A percentile compares a stretch with the other conserved stretches of the same genome.
Conservation (phyloP, 1,140 invertebrate species). For the Dolichoris vasculosae region DNA sequence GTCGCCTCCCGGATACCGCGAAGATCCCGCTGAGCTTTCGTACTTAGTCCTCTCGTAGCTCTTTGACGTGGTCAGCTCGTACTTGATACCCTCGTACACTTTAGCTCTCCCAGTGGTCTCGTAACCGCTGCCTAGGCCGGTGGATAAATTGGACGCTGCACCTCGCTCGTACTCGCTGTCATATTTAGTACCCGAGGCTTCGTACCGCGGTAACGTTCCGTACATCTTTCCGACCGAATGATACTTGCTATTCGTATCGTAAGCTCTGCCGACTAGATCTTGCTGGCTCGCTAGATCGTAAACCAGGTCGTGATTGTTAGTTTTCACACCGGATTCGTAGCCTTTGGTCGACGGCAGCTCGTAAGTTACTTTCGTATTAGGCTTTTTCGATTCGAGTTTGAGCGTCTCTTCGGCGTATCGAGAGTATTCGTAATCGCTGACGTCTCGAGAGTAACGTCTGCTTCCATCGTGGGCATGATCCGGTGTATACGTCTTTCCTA, state of each 20-base stretch:
- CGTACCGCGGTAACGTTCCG: conserved; percentile 70
- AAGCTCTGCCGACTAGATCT: conserved; percentile 61
- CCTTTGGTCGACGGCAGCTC: conserved; percentile 57
- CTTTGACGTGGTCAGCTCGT: conserved; percentile 69
- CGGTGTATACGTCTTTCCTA: conserved; percentile 59
- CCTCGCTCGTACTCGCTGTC: conserved; percentile 43
- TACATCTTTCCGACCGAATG: conserved; percentile 66
- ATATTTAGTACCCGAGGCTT: conserved; percentile 61
- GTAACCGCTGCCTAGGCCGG: conserved; percentile 45
- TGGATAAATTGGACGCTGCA: background rate
- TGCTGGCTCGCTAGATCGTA: conserved; percentile 64
- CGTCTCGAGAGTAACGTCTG: conserved; percentile 68
- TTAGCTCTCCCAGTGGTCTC: conserved; percentile 56
- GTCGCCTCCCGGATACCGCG: conserved; percentile 64
- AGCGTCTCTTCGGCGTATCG: conserved; percentile 70
- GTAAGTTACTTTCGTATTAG: conserved; percentile 54
- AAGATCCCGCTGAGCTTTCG: conserved; percentile 57
- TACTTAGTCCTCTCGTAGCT: conserved; percentile 72
- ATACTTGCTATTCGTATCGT: conserved; percentile 62
- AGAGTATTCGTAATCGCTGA: conserved; percentile 67
- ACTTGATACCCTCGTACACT: conserved; percentile 65
- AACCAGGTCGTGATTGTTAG: conserved; percentile 62
- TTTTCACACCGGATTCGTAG: conserved; percentile 71
- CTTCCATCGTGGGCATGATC: conserved; percentile 59
- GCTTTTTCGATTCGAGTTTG: conserved; percentile 70